Base-by-base conservation (phyloP, 2,113 vertebrate genomes). In the Apodemus speciosus region DNA sequence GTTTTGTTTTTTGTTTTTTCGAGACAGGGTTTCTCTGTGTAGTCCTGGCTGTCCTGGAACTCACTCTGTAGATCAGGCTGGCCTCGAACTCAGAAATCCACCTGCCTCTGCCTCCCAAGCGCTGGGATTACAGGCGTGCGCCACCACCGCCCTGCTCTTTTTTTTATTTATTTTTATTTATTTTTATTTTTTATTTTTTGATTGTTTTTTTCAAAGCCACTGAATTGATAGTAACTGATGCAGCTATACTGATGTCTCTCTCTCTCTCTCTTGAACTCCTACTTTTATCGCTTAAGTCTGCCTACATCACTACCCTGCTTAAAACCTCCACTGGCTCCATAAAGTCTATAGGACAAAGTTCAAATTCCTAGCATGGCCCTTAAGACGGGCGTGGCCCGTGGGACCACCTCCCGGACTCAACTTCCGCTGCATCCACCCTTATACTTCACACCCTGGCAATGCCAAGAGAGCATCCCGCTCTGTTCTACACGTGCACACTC, bases 281-380 rank as follows among this genome's bases (percentile, higher is more conserved):
- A 77, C 79, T 89, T 90, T 83, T 75, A 43, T 91, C 30, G n/a
- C 43, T 79, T 10, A 43, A 15, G 64, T 40, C 80, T 85, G 35
- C 6, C 56, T 73, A 46, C 0, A 2, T 85, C 60, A 85, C n/a
- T 92, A 0, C 14, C 18, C 11, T 69, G 43, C 40, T 66, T 53
- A 16, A 71, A 43, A 71, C 30, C 60, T 85, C 58, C 10, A 53
- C 3, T 4, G 68, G 35, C 18, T 93, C 93, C 46, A 4, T 21
- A n/a, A 56, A 4, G 35, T 80, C 66, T 77, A 20, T 1, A 58
- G 89, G 88, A 77, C 95, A 95, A 75, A 96, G 86, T 92, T 85
- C 91, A 95, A n/a, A 9, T 72, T 53, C 77, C 46, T 10, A 2
- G 40, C 5, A 13, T 4, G 53, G 35, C 25, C 20, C n/a, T n/a